Evolutionary conservation across 2,888 invertebrate species (phyloP), one percentile per base, ranked within the genome.

Genomic region (Patella pellucida): DNA sequence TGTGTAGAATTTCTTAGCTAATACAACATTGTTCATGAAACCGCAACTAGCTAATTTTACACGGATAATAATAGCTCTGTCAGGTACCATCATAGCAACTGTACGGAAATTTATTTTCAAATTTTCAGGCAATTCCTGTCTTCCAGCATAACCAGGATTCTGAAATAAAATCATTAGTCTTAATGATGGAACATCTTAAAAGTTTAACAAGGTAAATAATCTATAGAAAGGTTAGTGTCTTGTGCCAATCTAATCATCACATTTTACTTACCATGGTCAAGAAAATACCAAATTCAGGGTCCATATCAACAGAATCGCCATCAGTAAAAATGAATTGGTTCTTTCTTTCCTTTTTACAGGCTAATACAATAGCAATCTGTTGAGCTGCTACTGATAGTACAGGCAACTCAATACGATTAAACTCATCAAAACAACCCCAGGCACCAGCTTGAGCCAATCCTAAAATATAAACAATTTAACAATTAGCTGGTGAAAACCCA

Each of bases 61-160:
- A 80, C 98, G 93, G 83, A 98, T 98, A 87, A 98, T 98, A 87
- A 98, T 98, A 92, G 97, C 98, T 77, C 98, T 92, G 91, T 98
- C 98, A 0, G 98, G 98, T 19, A 98, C 98, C 98, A 98, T 98
- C 98, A 98, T 98, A 68, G 98, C 97, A 0, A 98, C 98, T 0
- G 97, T 97, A 74, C 98, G 94, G 91, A 98, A 98, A 91, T 98
- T 98, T 85, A 98, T 97, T 93, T 98, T 98, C 83, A 98, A 92
- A 92, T 98, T 98, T 92, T 98, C 98, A 0, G 98, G 98, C 71
- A 98, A 91, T 90, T 98, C 98, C 87, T 98, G 98, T 76, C 98
- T 94, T 0, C 98, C 98, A 51, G 98, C 98, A 89, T 98, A 98
- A 0, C 98, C 98, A 19, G 98, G 98, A 93, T 98, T 98, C 97